phyloP scores from a whole-genome alignment of 2,113 vertebrate genomes.

The Thamnaconus septentrionalis region DNA sequence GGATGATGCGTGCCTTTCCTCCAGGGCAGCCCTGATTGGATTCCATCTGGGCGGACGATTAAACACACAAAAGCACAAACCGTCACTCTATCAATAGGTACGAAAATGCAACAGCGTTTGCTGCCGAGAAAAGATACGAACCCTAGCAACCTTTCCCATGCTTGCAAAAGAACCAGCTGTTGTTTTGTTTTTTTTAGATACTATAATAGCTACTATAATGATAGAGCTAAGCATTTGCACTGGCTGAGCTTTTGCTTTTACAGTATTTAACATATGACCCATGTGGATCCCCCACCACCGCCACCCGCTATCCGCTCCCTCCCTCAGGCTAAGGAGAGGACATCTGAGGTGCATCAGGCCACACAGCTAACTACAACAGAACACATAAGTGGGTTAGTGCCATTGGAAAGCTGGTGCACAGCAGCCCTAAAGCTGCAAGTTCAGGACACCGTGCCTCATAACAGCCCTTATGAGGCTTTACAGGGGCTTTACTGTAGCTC shows the following conservation, averaged over 20 bases:
- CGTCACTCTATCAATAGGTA: background rate
- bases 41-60: slow-evolving; percentile 79
- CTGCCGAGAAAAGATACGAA: too few species aligned
- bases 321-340: slow-evolving; percentile 22
- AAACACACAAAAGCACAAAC: slow-evolving; percentile 9
- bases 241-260: too few species aligned
- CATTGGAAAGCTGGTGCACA: slow-evolving; percentile 26
- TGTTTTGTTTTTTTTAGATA: too few species aligned
- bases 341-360: slow-evolving; percentile 18
- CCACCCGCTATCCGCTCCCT: background rate
- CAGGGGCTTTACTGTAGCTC: slow-evolving; percentile 2
- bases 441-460: slow-evolving; percentile 23
- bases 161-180: too few species aligned
- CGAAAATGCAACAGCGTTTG: too few species aligned
- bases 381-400: slow-evolving; percentile 30
- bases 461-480: slow-evolving; percentile 18
- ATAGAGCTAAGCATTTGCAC: too few species aligned
- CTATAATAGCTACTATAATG: too few species aligned
- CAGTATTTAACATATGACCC: too few species aligned
- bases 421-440: slow-evolving; percentile 33
- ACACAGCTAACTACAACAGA: slow-evolving; percentile 21
- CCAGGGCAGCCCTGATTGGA: slow-evolving; percentile 86
- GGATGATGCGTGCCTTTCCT: slow-evolving; percentile 94
- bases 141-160: too few species aligned
- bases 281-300: too few species aligned